Base-by-base conservation (phyloP, 1,140 invertebrate genomes). In the Drosophila subpulchrella region DNA sequence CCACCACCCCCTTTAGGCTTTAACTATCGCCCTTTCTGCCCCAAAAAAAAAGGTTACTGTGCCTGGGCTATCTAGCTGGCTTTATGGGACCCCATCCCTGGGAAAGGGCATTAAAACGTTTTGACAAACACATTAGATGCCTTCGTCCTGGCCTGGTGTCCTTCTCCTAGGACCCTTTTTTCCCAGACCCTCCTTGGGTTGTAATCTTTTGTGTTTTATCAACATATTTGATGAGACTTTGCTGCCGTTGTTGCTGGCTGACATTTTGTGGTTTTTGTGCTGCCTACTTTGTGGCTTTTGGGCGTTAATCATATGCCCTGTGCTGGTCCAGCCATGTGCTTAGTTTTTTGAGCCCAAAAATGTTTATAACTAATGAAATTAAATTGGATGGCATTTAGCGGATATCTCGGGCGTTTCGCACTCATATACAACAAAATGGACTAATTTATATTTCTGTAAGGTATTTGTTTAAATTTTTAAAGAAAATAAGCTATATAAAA, bases 171-270 rank as follows among this genome's bases (percentile, higher is more conserved):
- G 61, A 70, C 48, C 75, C 82, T 78, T 63, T 30, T 62, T 63
- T 24, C 55, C 56, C 36, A 32, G 47, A 15, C 13, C 34, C 39
- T 15, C 38, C 32, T 10, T 63, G 0, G 55, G 58, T 44, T 76
- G 58, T 86, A 86, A 86, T 86, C 82, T 86, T 88, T 86, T 86
- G 70, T 82, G 83, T 88, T 88, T 88, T 86, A 86, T 86, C 82
- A 86, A 82, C 83, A 85, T 79, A 88, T 86, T 86, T 86, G 82
- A 86, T 86, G 84, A 88, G 85, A 78, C 75, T 79, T 79, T 71
- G 62, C 48, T 63, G 50, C 41, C 68, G 73, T 13, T 62, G 50
- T 24, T 54, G 48, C 30, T 39, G 47, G 17, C 57, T 73, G 79
- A 53, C 74, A 59, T 77, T 83, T 73, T 80, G 66, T 84, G 58